Conservation (phyloP, 2,797 vertebrate species). For the Melanotaenia trifasciata region DNA sequence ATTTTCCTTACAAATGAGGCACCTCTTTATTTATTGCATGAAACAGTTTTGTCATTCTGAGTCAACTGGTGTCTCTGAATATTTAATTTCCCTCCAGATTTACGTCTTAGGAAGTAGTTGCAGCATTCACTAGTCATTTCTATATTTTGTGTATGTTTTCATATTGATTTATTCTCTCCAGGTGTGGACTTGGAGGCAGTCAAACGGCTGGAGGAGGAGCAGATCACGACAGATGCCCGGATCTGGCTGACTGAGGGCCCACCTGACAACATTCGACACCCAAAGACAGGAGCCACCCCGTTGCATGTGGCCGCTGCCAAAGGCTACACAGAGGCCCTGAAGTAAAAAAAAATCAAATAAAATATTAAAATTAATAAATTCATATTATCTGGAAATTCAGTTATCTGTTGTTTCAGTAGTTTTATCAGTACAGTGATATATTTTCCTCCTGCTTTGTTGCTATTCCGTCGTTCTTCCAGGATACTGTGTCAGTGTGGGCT, state of each 20-base stretch:
- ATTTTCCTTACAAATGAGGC: no score
- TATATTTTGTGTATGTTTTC: neutral
- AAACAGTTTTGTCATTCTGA: neutral
- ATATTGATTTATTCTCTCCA: conserved; percentile 44
- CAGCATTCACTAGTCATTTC: no score
- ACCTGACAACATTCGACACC: conserved; percentile 81
- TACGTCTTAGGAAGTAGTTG: neutral
- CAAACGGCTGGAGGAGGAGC: conserved; percentile 88
- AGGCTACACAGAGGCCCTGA: conserved; percentile 92
- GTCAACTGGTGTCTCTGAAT: neutral
- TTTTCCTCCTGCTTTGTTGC: neutral
- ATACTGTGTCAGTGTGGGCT: conserved; percentile 90
- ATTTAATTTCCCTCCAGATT: neutral
- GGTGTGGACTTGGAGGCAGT: conserved; percentile 89
- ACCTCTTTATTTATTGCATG: neutral
- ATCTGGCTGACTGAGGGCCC: conserved; percentile 87
- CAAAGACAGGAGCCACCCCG: conserved; percentile 88
- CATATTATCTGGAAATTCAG: no score
- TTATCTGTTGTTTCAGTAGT: neutral
- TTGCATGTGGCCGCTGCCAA: conserved; percentile 93
- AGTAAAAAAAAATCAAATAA: conserved; percentile 57
- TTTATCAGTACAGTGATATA: neutral
- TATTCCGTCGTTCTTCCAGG: conserved; percentile 65
- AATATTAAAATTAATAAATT: neutral
- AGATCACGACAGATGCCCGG: conserved; percentile 87